phyloP scores from a whole-genome alignment of 2,797 vertebrate genomes.

The Eulemur rubriventer region DNA sequence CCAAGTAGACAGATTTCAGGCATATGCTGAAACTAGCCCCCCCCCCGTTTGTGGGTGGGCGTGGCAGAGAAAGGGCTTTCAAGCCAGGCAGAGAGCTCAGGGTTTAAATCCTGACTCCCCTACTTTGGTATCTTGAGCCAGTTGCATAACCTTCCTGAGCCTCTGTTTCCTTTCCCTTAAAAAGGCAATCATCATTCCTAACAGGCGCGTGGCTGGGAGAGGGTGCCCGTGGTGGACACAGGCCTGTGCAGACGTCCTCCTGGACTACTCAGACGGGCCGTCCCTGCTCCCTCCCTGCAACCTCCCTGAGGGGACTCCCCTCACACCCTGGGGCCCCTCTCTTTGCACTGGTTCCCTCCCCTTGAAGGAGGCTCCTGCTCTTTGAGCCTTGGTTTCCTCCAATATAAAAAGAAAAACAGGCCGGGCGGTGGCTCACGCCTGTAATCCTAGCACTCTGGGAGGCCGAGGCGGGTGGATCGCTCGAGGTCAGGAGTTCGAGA shows the following conservation, averaged over 20 bases:
- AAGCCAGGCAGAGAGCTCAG: background rate
- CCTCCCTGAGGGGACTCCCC: background rate
- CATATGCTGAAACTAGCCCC: fast-evolving
- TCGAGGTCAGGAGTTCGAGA: too few relatives aligned
- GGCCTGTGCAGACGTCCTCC: background rate
- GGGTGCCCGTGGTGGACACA: fast-evolving
- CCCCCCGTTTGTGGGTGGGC: fast-evolving
- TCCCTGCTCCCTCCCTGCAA: fast-evolving
- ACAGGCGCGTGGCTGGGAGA: fast-evolving
- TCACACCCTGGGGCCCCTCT: background rate
- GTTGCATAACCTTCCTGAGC: background rate
- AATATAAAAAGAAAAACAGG: background rate
- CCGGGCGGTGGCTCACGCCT: too few relatives aligned
- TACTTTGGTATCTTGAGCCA: background rate
- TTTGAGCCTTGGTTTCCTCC: background rate
- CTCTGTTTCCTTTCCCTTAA: background rate
- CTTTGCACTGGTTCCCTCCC: background rate
- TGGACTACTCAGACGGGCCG: background rate
- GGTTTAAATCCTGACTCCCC: background rate
- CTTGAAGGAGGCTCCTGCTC: background rate
- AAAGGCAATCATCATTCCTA: background rate
- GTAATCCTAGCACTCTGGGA: too few relatives aligned
- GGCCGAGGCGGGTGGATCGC: too few relatives aligned
- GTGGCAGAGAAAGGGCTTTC: background rate
- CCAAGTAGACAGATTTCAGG: background rate